Evolutionary conservation across 1,140 invertebrate species (phyloP).

Genomic region (Idris sp.): DNA sequence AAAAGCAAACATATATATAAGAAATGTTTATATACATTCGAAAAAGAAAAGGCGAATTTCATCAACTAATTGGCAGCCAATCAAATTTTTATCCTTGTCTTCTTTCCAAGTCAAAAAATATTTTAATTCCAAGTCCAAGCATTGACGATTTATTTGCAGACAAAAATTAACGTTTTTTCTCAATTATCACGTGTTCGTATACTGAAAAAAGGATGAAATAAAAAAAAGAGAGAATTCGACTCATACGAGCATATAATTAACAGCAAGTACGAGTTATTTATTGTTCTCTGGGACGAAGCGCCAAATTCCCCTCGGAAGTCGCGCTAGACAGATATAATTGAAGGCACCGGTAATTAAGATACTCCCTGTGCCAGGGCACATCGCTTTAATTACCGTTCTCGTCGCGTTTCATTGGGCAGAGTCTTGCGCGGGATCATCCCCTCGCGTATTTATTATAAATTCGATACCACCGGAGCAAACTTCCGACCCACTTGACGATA

Average conservation of each 20-base stretch:
- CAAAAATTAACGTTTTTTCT: slow-evolving; percentile 35
- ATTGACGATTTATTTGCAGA: slow-evolving; percentile 32
- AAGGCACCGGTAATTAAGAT: slow-evolving; percentile 75
- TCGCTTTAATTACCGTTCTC: slow-evolving; percentile 76
- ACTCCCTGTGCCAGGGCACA: slow-evolving; percentile 68
- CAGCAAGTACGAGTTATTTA: slow-evolving; percentile 48
- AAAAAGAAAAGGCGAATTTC: no score
- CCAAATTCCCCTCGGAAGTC: slow-evolving; percentile 72
- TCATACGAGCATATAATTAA: slow-evolving; percentile 64
- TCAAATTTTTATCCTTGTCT: no score
- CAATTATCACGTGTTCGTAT: slow-evolving; percentile 18
- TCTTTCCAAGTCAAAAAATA: no score
- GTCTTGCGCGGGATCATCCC: slow-evolving; percentile 51
- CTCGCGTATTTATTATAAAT: slow-evolving; percentile 71
- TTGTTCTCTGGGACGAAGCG: slow-evolving; percentile 47
- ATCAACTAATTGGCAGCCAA: no score
- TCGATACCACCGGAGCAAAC: slow-evolving; percentile 60
- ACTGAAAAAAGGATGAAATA: slow-evolving; percentile 33
- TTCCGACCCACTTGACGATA: slow-evolving; percentile 54
- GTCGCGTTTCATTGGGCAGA: slow-evolving; percentile 74
- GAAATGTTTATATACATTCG: no score
- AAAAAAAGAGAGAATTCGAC: no score
- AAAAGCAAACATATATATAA: no score
- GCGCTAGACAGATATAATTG: slow-evolving; percentile 74
- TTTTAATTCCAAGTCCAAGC: no score